phyloP scores from a whole-genome alignment of 2,113 vertebrate species.

The Austrofundulus limnaeus region DNA sequence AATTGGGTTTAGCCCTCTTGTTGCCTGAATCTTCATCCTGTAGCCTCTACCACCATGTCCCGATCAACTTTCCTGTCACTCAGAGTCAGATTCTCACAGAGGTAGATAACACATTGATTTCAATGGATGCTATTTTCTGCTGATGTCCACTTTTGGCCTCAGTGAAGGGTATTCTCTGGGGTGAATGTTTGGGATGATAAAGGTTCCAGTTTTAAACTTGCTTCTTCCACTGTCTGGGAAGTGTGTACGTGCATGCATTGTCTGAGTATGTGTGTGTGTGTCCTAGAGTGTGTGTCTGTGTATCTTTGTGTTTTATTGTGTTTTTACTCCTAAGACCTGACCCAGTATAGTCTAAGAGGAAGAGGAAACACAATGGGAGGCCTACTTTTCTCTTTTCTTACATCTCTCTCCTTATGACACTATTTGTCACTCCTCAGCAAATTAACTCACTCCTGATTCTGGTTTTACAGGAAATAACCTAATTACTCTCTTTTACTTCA shows the following conservation, averaged over 20 bases:
- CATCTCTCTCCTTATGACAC: constrained; percentile 54
- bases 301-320: constrained; percentile 57
- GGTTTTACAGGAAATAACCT: constrained; percentile 83
- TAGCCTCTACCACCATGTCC: constrained; percentile 44
- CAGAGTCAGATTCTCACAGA: constrained; percentile 53
- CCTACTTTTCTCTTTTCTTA: constrained; percentile 35
- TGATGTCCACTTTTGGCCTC: constrained; percentile 59
- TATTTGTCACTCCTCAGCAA: constrained; percentile 66
- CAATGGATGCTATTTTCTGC: constrained; percentile 44
- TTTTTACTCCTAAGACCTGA: constrained; percentile 70
- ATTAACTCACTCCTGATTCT: constrained; percentile 81
- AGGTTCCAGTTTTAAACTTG: constrained; percentile 61
- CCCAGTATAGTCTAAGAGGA: constrained; percentile 68
- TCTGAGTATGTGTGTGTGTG: constrained; percentile 39
- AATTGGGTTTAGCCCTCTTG: constrained; percentile 17
- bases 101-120: constrained; percentile 60
- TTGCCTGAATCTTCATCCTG: constrained; percentile 44
- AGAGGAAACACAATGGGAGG: constrained; percentile 68
- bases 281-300: constrained; percentile 47
- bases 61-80: constrained; percentile 62
- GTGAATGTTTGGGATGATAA: constrained; percentile 70
- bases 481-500: constrained; percentile 67
- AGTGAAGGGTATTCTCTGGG: constrained; percentile 73
- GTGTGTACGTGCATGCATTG: constrained; percentile 50
- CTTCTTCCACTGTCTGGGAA: constrained; percentile 57